These are phyloP conservation scores for Hypocryptadius cinnamomeus DNA, from an alignment of 2,113 vertebrate species.

Conservation along the genomic window DNA sequence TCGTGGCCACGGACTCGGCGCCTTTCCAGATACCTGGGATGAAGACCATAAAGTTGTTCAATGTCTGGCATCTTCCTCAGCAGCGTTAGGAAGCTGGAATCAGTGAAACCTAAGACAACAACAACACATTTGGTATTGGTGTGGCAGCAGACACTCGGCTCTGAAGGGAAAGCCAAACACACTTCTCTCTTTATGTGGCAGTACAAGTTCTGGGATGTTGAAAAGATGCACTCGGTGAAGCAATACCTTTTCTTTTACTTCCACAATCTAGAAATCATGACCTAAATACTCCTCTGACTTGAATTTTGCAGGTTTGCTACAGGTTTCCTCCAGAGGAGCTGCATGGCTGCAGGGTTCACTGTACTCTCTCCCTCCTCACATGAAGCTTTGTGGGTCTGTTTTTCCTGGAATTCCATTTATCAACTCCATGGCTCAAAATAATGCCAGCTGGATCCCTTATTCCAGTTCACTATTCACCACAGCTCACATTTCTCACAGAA, in stretches of 20 bases:
- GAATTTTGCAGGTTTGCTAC: neutral
- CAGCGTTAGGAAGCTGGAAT: constrained; percentile 91
- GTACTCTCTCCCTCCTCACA: neutral
- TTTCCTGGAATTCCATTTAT: neutral
- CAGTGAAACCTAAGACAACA: constrained; percentile 87
- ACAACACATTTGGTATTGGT: constrained; percentile 42
- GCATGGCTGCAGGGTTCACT: neutral
- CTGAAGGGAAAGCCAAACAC: neutral
- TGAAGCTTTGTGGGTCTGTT: neutral
- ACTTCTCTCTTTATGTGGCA: neutral
- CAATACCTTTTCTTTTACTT: neutral
- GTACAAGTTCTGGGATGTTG: neutral
- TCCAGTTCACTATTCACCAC: neutral
- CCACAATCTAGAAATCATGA: neutral
- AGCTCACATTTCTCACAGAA: neutral
- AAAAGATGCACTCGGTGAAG: neutral
- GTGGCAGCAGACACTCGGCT: neutral
- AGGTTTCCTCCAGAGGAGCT: neutral
- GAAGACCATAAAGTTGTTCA: constrained; percentile 96
- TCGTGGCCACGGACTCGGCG: constrained; percentile 92
- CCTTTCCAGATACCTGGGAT: constrained; percentile 93
- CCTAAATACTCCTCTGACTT: neutral
- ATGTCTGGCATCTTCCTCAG: constrained; percentile 98
- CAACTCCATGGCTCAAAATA: neutral
- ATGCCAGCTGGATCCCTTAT: neutral